phyloP scores from a whole-genome alignment of 1,140 invertebrate genomes.

The Aphelenchoides fujianensis region DNA sequence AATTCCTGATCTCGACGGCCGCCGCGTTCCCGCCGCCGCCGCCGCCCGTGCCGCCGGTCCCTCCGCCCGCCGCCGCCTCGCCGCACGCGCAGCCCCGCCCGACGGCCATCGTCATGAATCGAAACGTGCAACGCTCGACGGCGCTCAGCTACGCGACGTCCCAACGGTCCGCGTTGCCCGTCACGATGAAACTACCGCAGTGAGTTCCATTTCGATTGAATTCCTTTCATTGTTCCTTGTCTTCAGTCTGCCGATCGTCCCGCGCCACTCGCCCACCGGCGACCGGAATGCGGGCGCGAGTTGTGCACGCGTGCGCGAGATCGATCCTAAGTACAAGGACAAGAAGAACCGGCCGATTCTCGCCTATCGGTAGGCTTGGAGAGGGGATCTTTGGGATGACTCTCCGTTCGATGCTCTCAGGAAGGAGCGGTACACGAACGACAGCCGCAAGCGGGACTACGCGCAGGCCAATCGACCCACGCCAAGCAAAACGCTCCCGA shows the following conservation, averaged over 20 bases:
- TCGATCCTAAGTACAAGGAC: constrained; percentile 7
- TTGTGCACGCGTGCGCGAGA: constrained; percentile 9
- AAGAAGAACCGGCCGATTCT: constrained; percentile 8
- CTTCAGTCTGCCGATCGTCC: neutral
- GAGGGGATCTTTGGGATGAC: neutral
- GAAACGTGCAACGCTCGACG: neutral
- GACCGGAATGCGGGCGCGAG: neutral
- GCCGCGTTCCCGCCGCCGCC: neutral
- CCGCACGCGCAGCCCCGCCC: neutral
- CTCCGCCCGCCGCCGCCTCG: neutral
- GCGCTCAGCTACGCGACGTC: constrained; percentile 8
- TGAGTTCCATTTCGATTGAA: neutral
- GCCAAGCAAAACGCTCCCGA: neutral
- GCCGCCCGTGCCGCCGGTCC: neutral
- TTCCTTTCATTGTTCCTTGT: neutral
- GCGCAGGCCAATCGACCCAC: neutral
- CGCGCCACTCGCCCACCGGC: neutral
- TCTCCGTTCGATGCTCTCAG: neutral
- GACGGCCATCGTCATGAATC: neutral
- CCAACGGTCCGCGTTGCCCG: neutral
- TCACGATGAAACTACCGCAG: constrained; percentile 18
- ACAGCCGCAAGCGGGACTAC: neutral
- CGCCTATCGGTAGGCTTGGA: constrained; percentile 9
- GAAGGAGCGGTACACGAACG: neutral
- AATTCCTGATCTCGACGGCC: neutral